A percentile compares a stretch with the other conserved stretches of the same genome.
phyloP scores from a whole-genome alignment of 2,113 vertebrate genomes.

The Oenanthe oenanthe region DNA sequence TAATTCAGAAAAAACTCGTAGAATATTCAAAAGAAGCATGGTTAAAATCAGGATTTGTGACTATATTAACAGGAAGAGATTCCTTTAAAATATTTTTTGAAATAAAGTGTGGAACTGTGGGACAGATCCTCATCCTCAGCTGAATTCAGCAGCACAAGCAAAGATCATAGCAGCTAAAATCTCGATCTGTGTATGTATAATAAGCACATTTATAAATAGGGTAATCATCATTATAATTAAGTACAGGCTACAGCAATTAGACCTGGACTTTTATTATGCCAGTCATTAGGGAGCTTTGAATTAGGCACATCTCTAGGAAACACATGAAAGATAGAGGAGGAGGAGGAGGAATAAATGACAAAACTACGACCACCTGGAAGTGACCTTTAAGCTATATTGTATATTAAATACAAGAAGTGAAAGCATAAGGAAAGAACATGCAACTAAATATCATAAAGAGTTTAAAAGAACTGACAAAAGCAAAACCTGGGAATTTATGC shows the following conservation, averaged over 20 bases:
- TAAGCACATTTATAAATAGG: background rate
- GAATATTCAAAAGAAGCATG: background rate
- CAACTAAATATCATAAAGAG: background rate
- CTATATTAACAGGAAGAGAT: background rate
- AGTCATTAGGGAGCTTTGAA: background rate
- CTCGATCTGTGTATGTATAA: background rate
- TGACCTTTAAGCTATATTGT: background rate
- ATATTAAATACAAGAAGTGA: background rate
- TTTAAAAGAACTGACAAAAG: background rate
- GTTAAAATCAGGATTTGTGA: background rate
- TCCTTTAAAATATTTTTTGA: background rate
- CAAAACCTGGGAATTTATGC: background rate
- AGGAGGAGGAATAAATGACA: background rate
- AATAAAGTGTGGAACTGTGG: background rate
- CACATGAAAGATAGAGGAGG: background rate
- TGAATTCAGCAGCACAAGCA: background rate
- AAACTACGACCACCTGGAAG: background rate
- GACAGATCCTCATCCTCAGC: background rate
- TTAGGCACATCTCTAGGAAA: background rate
- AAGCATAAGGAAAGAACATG: background rate
- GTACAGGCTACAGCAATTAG: background rate
- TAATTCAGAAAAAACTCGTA: background rate
- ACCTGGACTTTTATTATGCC: background rate
- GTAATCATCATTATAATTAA: background rate
- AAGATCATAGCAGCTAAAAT: background rate